Percentiles rank a stretch among this genome's conserved stretches.
Conservation (phyloP, 2,888 invertebrate genomes). For the Agrochola macilenta region DNA sequence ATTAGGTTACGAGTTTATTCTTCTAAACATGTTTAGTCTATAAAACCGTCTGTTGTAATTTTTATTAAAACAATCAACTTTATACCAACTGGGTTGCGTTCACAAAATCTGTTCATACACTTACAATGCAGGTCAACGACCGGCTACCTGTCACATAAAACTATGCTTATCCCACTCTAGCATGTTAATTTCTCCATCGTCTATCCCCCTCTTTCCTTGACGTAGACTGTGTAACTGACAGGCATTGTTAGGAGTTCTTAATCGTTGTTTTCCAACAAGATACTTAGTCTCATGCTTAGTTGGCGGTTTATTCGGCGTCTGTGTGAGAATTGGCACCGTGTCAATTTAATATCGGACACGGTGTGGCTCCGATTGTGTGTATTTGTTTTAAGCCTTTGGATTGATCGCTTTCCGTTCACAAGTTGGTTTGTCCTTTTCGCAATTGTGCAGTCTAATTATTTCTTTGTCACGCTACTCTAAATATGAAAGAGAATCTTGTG, state of each 20-base stretch:
- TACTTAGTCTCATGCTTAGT: conserved; percentile 65
- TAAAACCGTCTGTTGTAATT: conserved; percentile 45
- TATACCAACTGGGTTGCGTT: conserved; percentile 53
- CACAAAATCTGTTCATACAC: conserved; percentile 62
- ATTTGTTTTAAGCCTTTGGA: conserved; percentile 27
- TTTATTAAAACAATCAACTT: conserved; percentile 64
- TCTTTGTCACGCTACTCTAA: conserved; percentile 16
- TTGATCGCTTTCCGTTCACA: conserved; percentile 28
- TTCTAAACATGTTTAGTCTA: conserved; percentile 55
- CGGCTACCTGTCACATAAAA: conserved; percentile 75
- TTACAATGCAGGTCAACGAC: conserved; percentile 69
- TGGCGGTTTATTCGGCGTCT: conserved; percentile 55
- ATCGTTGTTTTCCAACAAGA: conserved; percentile 73
- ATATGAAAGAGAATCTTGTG: conserved; percentile 24
- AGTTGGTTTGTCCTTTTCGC: conserved; percentile 30
- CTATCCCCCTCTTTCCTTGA: conserved; percentile 66
- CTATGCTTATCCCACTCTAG: conserved; percentile 61
- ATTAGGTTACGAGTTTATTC: conserved; percentile 45
- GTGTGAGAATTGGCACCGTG: conserved; percentile 61
- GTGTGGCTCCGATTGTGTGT: conserved; percentile 35
- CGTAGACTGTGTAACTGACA: conserved; percentile 68
- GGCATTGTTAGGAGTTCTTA: conserved; percentile 71
- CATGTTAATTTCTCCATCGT: conserved; percentile 43
- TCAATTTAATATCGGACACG: conserved; percentile 49
- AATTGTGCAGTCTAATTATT: conserved; percentile 14